phyloP scores from a whole-genome alignment of 1,140 invertebrate species.

The Philopotamus ludificatus region DNA sequence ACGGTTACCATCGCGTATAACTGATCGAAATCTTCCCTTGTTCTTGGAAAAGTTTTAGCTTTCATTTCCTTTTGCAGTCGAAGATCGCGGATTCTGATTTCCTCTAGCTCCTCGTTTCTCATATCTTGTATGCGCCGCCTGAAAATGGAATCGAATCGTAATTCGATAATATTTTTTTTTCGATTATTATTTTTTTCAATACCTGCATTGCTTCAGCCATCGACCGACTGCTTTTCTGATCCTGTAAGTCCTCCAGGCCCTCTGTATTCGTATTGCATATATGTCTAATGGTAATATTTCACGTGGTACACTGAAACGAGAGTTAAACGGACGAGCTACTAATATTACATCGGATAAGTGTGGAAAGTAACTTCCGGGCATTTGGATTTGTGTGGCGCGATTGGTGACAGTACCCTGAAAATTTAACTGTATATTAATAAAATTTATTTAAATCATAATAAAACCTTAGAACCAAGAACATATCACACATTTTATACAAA shows the following conservation, averaged over 20 bases:
- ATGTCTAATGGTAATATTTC: constrained; percentile 54
- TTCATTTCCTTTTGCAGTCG: constrained; percentile 57
- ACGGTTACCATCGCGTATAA: constrained; percentile 56
- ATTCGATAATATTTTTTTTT: background rate
- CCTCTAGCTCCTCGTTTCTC: constrained; percentile 53
- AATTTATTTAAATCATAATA: too few species aligned
- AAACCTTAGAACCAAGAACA: background rate
- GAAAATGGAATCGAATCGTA: constrained; percentile 43
- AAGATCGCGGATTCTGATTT: constrained; percentile 52
- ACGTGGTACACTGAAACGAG: constrained; percentile 45
- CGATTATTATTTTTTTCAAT: background rate
- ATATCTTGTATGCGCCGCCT: constrained; percentile 55
- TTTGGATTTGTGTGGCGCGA: constrained; percentile 58
- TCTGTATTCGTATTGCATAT: constrained; percentile 61
- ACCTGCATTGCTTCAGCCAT: constrained; percentile 53
- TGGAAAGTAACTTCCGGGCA: constrained; percentile 58
- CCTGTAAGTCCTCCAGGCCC: constrained; percentile 55
- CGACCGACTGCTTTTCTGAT: constrained; percentile 52
- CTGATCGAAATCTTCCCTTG: constrained; percentile 63
- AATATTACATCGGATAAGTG: constrained; percentile 58
- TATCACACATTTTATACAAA: constrained; percentile 1
- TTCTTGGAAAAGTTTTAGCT: constrained; percentile 60
- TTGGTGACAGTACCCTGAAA: constrained; percentile 53
- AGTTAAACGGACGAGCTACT: constrained; percentile 57
- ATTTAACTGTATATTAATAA: too few species aligned